phyloP scores from a whole-genome alignment of 2,888 invertebrate genomes.

The Colostygia pectinataria region DNA sequence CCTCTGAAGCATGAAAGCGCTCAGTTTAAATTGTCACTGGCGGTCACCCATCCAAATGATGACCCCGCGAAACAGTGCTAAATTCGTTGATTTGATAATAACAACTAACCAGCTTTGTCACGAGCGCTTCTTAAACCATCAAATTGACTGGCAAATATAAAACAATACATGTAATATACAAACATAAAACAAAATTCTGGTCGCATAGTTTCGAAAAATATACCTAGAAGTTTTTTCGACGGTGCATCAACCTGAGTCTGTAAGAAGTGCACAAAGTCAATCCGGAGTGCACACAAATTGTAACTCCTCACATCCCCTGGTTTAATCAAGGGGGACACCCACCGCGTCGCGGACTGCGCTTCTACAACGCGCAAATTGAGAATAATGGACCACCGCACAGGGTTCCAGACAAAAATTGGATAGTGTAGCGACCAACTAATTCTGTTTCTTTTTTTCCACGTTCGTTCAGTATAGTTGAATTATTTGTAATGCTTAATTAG shows the following conservation, averaged over 20 bases:
- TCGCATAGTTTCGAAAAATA: no score
- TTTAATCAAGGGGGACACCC: conserved; percentile 83
- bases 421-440: conserved; percentile 39
- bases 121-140: no score
- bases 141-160: no score
- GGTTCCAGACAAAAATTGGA: conserved; percentile 60
- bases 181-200: no score
- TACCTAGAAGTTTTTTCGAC: no score
- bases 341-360: conserved; percentile 65
- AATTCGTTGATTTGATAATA: no score
- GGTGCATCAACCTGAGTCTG: conserved; percentile 9
- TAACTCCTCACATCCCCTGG: conserved; percentile 71
- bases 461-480: conserved; percentile 13
- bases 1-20: no score
- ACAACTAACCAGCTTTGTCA: no score
- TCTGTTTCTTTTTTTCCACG: conserved; percentile 15
- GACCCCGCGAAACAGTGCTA: no score
- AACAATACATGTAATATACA: no score
- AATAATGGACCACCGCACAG: conserved; percentile 72
- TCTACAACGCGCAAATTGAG: conserved; percentile 76
- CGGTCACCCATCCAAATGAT: no score
- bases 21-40: no score
- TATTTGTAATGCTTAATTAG: conserved; percentile 1
- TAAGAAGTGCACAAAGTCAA: conserved; percentile 11
- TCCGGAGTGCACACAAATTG: conserved; percentile 71